Percentiles rank a stretch among this genome's conserved stretches.
Conservation (phyloP, 2,113 vertebrate genomes). For the Lontra canadensis region DNA sequence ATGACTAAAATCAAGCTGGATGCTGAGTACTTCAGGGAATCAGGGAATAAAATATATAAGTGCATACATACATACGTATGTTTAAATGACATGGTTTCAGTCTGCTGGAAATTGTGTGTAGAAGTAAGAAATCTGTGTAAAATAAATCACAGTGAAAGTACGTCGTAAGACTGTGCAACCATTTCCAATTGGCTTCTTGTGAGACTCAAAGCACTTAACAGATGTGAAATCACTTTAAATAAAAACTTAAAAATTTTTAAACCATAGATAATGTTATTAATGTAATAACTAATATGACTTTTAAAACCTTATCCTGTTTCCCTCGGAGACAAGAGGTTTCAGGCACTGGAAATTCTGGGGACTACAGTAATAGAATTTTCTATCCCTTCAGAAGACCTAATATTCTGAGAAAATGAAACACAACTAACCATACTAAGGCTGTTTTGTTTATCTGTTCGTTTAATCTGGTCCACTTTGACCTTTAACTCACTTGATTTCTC, state of each 20-base stretch:
- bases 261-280: background rate
- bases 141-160: background rate
- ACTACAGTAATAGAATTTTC: background rate
- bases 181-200: conserved; percentile 38
- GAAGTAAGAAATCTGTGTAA: background rate
- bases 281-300: background rate
- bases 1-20: background rate
- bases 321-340: background rate
- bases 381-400: background rate
- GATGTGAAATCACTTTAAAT: conserved; percentile 6
- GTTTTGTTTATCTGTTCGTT: background rate
- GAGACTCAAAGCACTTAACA: background rate
- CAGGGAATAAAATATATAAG: background rate
- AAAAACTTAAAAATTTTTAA: background rate
- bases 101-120: background rate
- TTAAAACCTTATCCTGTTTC: background rate
- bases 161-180: background rate
- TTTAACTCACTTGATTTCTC: background rate
- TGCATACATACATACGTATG: background rate
- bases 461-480: background rate
- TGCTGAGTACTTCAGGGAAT: background rate
- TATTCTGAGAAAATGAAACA: background rate
- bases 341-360: background rate
- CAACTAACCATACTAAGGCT: background rate
- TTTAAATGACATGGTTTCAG: background rate